Conservation (phyloP, 1,140 invertebrate genomes). For the Mycetomoellerius zeteki region DNA sequence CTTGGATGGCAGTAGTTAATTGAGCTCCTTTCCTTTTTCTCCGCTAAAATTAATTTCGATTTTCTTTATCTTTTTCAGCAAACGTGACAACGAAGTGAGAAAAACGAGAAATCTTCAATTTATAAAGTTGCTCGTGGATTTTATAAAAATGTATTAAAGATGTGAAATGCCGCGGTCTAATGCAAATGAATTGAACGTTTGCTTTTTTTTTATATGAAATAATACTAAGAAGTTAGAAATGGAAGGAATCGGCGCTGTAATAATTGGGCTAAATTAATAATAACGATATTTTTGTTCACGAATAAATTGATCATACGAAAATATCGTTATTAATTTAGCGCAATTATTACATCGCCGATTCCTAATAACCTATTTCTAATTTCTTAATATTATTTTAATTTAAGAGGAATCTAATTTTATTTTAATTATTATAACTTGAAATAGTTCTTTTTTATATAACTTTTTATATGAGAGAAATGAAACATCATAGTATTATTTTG, state of each 20-base stretch:
- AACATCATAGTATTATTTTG: background rate
- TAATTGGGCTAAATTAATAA: too few species aligned
- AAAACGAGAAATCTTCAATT: conserved; percentile 30
- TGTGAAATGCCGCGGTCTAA: conserved; percentile 17
- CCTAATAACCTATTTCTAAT: too few species aligned
- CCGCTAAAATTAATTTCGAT: conserved; percentile 70
- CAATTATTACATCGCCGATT: too few species aligned
- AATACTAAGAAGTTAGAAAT: too few species aligned
- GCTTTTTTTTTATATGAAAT: conserved; percentile 17
- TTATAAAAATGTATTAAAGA: background rate
- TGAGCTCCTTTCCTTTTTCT: conserved; percentile 59
- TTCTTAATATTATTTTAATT: too few species aligned
- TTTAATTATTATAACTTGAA: background rate
- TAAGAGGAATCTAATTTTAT: too few species aligned
- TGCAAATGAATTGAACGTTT: conserved; percentile 29
- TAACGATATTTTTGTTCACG: too few species aligned
- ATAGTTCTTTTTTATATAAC: background rate
- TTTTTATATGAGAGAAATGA: background rate
- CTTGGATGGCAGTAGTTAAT: conserved; percentile 61
- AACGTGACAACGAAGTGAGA: background rate
- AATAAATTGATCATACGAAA: too few species aligned
- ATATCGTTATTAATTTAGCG: too few species aligned
- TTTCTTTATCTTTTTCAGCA: conserved; percentile 24
- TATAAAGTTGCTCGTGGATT: conserved; percentile 23
- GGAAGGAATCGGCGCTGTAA: too few species aligned